Evolutionary conservation across 2,113 vertebrate genomes (phyloP).

Genomic region (Rynchops niger): DNA sequence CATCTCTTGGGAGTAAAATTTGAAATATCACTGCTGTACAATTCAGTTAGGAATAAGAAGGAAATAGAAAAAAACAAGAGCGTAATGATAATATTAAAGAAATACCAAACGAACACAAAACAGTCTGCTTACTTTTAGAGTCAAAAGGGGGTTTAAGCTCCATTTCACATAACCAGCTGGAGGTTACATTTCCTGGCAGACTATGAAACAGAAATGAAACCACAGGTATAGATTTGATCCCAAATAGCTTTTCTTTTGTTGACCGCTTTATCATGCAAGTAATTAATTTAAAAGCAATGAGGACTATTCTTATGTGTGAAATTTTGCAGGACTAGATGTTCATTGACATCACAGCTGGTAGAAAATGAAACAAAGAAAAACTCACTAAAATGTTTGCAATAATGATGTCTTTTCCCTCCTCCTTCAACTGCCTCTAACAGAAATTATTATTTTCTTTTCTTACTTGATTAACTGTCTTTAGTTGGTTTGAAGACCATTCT

Average conservation of each 20-base stretch:
- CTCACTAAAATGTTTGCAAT: background rate
- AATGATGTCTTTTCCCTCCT: background rate
- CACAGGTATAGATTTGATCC: background rate
- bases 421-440: background rate
- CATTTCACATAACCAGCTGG: background rate
- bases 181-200: background rate
- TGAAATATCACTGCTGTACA: background rate
- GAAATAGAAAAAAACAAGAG: background rate
- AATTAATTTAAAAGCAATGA: constrained; percentile 1
- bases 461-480: background rate
- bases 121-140: background rate
- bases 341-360: background rate
- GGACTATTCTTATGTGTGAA: background rate
- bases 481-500: background rate
- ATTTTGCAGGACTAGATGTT: background rate
- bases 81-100: background rate
- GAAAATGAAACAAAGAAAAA: background rate
- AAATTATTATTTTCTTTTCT: background rate
- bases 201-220: background rate
- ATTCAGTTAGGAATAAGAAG: background rate
- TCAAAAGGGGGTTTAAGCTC: background rate
- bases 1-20: background rate
- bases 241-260: background rate
- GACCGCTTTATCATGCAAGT: background rate
- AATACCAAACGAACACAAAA: background rate